Conservation (phyloP, 2,888 invertebrate species). For the Fragum whitleyi region DNA sequence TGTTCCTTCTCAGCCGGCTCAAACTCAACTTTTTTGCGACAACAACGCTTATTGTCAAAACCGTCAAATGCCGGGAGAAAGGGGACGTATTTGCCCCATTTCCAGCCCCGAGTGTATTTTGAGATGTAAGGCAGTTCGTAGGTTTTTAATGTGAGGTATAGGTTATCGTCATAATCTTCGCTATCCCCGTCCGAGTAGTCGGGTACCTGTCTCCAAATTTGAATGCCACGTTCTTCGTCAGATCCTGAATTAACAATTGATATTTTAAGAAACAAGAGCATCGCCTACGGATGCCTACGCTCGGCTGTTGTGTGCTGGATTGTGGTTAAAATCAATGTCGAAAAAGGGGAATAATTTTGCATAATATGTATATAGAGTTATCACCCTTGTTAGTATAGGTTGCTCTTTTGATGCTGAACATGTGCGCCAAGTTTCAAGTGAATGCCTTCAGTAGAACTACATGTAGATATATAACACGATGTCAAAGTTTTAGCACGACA, state of each 20-base stretch:
- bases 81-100: constrained; percentile 60
- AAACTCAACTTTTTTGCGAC: not conserved
- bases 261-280: no score
- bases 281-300: no score
- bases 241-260: constrained; percentile 49
- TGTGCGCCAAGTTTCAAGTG: no score
- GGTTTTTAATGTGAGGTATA: constrained; percentile 52
- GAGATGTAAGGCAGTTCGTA: constrained; percentile 65
- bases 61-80: constrained; percentile 61
- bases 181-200: constrained; percentile 37
- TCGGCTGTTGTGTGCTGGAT: no score
- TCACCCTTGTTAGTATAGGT: no score
- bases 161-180: constrained; percentile 28
- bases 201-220: constrained; percentile 58
- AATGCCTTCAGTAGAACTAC: no score
- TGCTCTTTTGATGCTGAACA: no score
- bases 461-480: no score
- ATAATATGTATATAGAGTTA: no score
- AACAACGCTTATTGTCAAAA: constrained; percentile 28
- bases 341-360: no score
- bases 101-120: constrained; percentile 43
- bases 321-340: no score
- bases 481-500: no score
- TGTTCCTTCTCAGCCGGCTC: not conserved
- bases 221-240: constrained; percentile 63